Evolutionary conservation across 2,113 vertebrate genomes (phyloP).

Genomic region (Gadus macrocephalus): DNA sequence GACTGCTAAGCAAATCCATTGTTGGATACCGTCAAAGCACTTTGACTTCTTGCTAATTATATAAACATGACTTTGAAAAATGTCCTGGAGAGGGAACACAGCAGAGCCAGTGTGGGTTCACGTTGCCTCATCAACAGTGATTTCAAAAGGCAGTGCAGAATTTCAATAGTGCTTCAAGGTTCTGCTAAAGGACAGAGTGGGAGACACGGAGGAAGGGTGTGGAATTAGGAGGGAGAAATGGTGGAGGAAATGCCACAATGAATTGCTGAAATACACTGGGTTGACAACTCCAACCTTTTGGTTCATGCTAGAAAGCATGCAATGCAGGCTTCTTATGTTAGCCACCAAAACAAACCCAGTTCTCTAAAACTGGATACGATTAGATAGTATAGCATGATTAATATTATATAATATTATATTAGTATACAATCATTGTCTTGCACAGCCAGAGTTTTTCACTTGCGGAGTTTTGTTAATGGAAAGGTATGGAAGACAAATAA

Average conservation of each 20-base stretch:
- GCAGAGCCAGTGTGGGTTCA: conserved; percentile 57
- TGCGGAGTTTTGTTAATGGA: conserved; percentile 1
- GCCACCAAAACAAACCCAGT: conserved; percentile 38
- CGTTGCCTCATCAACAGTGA: conserved; percentile 73
- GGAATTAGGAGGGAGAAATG: conserved; percentile 24
- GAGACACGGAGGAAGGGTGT: conserved; percentile 22
- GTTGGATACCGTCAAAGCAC: conserved; percentile 66
- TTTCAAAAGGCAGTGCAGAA: conserved; percentile 70
- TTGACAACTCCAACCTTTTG: conserved; percentile 62
- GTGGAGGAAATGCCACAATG: conserved; percentile 45
- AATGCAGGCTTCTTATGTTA: conserved; percentile 40
- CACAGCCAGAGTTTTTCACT: background rate
- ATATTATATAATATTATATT: conserved; percentile 3
- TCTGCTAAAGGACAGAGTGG: conserved; percentile 66
- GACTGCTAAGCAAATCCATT: conserved; percentile 63
- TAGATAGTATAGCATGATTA: no score
- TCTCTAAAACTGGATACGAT: background rate
- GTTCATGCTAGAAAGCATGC: conserved; percentile 41
- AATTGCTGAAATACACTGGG: conserved; percentile 46
- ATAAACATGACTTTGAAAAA: conserved; percentile 75
- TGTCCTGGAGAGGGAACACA: conserved; percentile 60
- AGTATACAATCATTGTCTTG: conserved; percentile 7
- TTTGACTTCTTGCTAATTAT: conserved; percentile 69
- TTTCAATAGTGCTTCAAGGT: conserved; percentile 74
- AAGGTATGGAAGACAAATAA: conserved; percentile 1